Conservation (phyloP, 2,113 vertebrate species). For the Pithys albifrons region DNA sequence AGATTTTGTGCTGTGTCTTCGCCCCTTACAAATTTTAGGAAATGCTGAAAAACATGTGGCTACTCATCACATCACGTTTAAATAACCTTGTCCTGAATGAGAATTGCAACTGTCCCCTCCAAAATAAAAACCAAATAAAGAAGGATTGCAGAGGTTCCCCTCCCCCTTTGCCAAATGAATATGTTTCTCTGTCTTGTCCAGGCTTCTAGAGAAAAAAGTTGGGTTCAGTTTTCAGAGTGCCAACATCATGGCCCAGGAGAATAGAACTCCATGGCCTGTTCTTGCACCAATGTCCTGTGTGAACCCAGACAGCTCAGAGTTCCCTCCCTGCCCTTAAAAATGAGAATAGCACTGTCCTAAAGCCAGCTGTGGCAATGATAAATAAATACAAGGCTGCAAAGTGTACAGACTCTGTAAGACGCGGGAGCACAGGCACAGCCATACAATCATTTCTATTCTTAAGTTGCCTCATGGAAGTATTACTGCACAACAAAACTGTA, state of each 20-base stretch:
- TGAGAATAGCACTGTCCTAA: background rate
- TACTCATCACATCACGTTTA: background rate
- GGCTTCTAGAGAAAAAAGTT: background rate
- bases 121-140: conserved; percentile 43
- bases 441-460: background rate
- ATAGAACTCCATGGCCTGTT: background rate
- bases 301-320: background rate
- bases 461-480: background rate
- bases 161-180: background rate
- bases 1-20: conserved; percentile 26
- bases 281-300: background rate
- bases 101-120: background rate
- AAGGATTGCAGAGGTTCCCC: background rate
- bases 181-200: background rate
- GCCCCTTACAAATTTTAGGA: background rate
- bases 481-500: background rate
- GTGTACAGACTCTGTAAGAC: background rate
- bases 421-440: background rate
- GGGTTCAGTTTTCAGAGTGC: conserved; percentile 18
- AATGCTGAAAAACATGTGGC: background rate
- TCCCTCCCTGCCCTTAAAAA: conserved; percentile 15
- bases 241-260: background rate
- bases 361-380: background rate
- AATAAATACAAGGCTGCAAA: background rate
- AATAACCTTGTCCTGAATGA: background rate